phyloP scores from a whole-genome alignment of 2,113 vertebrate genomes.

The Sylvia atricapilla region DNA sequence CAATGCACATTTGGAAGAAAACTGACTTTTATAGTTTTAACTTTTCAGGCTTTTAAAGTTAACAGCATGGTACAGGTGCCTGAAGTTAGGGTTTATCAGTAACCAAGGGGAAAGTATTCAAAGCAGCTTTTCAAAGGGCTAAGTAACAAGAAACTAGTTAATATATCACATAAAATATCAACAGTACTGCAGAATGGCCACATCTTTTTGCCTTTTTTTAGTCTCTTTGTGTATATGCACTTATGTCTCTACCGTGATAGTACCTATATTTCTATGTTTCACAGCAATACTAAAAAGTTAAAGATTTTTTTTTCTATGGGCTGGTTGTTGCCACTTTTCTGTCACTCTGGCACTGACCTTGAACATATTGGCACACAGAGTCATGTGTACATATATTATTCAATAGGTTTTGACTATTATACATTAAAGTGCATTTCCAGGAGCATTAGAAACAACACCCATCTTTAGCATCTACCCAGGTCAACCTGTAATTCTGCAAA shows the following conservation, averaged over 20 bases:
- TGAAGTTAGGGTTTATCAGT: background rate
- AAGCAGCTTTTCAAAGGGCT: background rate
- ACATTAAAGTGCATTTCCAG: background rate
- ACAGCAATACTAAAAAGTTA: background rate
- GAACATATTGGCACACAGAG: background rate
- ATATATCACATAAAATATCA: background rate
- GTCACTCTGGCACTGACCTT: background rate
- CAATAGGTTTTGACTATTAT: background rate
- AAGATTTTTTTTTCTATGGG: background rate
- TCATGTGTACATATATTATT: fast-evolving
- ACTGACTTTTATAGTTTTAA: background rate
- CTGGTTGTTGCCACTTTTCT: background rate
- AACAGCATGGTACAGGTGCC: background rate
- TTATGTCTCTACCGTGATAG: background rate
- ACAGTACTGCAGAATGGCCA: background rate
- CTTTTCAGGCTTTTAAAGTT: background rate
- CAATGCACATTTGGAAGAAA: background rate
- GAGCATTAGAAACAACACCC: background rate
- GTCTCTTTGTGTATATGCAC: background rate
- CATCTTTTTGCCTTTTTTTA: background rate
- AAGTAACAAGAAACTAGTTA: background rate
- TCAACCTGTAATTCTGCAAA: background rate
- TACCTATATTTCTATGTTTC: background rate
- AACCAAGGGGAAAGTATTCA: background rate
- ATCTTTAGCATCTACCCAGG: background rate